Conservation (phyloP, 2,113 vertebrate genomes). For the Spheniscus mendiculus region DNA sequence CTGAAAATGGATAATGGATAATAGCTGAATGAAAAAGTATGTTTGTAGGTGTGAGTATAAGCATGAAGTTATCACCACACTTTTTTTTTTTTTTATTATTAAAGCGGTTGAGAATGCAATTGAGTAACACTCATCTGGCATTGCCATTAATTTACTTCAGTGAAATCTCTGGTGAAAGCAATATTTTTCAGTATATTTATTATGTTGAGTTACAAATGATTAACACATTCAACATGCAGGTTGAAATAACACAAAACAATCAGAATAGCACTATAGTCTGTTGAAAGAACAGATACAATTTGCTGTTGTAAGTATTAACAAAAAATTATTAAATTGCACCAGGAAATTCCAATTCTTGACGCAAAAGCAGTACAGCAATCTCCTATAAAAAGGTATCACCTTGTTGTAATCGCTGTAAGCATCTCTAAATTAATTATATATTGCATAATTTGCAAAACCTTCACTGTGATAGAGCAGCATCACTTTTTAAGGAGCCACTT, state of each 20-base stretch:
- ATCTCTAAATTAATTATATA: not conserved
- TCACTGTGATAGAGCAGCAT: not conserved
- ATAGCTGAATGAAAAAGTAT: not conserved
- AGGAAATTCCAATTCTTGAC: not conserved
- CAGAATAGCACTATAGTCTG: not conserved
- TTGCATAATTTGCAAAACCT: not conserved
- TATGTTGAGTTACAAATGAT: not conserved
- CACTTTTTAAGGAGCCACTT: not conserved
- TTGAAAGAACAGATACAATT: not conserved
- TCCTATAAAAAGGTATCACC: not conserved
- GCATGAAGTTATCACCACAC: not conserved
- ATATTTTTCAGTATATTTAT: not conserved
- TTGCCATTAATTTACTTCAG: not conserved
- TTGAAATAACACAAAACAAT: not conserved
- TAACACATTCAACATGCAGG: not conserved
- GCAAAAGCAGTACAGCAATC: not conserved
- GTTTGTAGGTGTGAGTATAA: not conserved
- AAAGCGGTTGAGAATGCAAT: not conserved
- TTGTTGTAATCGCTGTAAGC: not conserved
- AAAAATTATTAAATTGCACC: not conserved
- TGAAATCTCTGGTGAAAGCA: not conserved
- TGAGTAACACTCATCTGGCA: not conserved
- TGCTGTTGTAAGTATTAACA: not conserved
- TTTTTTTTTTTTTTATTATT: too few species aligned
- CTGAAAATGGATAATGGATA: not conserved